Percentiles rank a stretch among this genome's conserved stretches.
phyloP scores from a whole-genome alignment of 2,113 vertebrate species.

The Furnarius figulus region DNA sequence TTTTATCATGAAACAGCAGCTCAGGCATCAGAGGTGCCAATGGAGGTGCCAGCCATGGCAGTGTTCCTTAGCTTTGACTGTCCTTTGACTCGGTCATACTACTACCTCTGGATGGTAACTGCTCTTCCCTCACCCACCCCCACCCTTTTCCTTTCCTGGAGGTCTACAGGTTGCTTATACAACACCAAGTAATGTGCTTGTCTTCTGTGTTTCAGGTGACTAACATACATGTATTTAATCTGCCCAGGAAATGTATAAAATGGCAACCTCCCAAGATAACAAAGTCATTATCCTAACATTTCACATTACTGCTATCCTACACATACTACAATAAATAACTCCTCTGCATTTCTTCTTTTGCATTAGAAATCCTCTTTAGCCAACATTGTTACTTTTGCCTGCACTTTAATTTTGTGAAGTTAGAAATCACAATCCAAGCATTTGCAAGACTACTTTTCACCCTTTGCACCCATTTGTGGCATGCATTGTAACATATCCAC shows the following conservation, averaged over 20 bases:
- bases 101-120: neutral
- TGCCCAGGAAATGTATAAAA: neutral
- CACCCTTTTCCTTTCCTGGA: neutral
- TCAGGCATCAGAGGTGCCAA: neutral
- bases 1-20: neutral
- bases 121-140: too few species aligned
- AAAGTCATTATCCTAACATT: neutral
- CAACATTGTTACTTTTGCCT: neutral
- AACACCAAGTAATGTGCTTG: neutral
- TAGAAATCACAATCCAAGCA: neutral
- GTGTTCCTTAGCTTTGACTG: neutral
- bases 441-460: neutral
- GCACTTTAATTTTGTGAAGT: neutral
- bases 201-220: neutral
- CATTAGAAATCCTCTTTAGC: neutral
- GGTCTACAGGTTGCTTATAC: neutral
- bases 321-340: neutral
- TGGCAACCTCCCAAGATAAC: neutral
- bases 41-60: neutral
- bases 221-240: neutral
- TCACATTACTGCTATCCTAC: neutral
- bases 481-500: neutral
- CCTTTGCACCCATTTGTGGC: neutral
- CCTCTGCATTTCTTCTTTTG: neutral
- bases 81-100: neutral